These are phyloP conservation scores for Epirrita christyi DNA, from an alignment of 2,888 invertebrate genomes.

Conservation along the genomic window DNA sequence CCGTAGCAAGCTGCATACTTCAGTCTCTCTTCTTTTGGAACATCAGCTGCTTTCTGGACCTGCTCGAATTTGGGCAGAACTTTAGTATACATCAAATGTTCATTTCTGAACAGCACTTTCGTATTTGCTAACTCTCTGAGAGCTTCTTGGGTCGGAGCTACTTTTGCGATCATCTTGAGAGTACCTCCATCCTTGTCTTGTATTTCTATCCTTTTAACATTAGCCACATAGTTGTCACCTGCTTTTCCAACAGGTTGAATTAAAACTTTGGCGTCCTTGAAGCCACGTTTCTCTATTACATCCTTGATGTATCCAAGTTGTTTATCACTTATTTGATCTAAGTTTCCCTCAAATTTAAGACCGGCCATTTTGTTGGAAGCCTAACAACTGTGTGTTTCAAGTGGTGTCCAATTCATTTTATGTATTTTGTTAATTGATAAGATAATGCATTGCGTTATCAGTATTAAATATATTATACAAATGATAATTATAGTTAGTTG, in stretches of 20 bases:
- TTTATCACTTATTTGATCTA: conserved; percentile 30
- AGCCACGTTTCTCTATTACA: conserved; percentile 30
- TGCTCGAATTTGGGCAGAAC: conserved; percentile 48
- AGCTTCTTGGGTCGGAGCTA: conserved; percentile 42
- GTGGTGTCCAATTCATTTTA: too few species aligned
- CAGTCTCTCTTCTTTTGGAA: conserved; percentile 45
- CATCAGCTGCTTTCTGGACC: conserved; percentile 39
- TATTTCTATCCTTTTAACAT: conserved; percentile 42
- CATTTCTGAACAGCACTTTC: conserved; percentile 45
- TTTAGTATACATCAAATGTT: conserved; percentile 49
- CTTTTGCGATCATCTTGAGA: conserved; percentile 53
- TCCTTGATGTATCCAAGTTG: conserved; percentile 32
- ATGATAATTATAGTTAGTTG: too few species aligned
- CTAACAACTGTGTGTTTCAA: too few species aligned
- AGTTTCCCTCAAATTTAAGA: conserved; percentile 33
- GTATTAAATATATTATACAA: too few species aligned
- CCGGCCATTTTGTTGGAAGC: conserved; percentile 25
- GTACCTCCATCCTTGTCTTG: conserved; percentile 36
- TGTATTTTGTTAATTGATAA: too few species aligned
- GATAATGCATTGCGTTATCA: too few species aligned
- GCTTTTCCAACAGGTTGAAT: conserved; percentile 38
- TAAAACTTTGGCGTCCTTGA: conserved; percentile 25
- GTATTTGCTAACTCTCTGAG: conserved; percentile 35
- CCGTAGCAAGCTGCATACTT: conserved; percentile 52
- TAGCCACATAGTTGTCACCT: conserved; percentile 48